A percentile compares a stretch with the other conserved stretches of the same genome.
phyloP scores from a whole-genome alignment of 2,113 vertebrate genomes.

The Eublepharis macularius region DNA sequence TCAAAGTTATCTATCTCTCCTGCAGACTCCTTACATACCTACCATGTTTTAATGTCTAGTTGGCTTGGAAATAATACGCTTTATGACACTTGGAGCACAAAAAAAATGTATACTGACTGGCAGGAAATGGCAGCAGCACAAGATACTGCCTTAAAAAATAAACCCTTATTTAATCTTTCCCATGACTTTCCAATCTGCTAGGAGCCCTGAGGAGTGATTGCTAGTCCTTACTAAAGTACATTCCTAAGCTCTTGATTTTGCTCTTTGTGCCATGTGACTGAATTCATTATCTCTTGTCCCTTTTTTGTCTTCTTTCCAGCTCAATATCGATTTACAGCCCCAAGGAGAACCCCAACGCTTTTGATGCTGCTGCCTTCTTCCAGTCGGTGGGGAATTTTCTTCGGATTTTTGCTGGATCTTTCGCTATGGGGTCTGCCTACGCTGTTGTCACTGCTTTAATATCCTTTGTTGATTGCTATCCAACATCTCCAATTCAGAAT shows the following conservation, averaged over 20 bases:
- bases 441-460: conserved; percentile 85
- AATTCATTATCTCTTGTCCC: conserved; percentile 23
- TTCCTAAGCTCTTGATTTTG: conserved; percentile 13
- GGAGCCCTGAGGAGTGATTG: conserved; percentile 2
- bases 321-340: conserved; percentile 83
- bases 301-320: conserved; percentile 72
- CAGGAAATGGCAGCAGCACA: conserved; percentile 43
- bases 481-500: not conserved
- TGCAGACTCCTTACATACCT: conserved; percentile 64
- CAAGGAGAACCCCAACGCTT: conserved; percentile 76
- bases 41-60: conserved; percentile 69
- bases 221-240: conserved; percentile 2
- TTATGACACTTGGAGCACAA: conserved; percentile 65
- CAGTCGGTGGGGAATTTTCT: conserved; percentile 82
- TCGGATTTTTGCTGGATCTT: conserved; percentile 80
- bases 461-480: conserved; percentile 78
- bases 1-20: conserved; percentile 75
- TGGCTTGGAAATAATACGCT: conserved; percentile 71
- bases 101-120: conserved; percentile 74
- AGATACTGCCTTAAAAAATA: conserved; percentile 39
- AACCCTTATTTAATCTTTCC: conserved; percentile 10
- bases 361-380: conserved; percentile 78
- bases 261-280: not conserved
- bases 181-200: not conserved
- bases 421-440: conserved; percentile 82